phyloP scores from a whole-genome alignment of 2,888 invertebrate genomes.

The Carterocephalus palaemon region DNA sequence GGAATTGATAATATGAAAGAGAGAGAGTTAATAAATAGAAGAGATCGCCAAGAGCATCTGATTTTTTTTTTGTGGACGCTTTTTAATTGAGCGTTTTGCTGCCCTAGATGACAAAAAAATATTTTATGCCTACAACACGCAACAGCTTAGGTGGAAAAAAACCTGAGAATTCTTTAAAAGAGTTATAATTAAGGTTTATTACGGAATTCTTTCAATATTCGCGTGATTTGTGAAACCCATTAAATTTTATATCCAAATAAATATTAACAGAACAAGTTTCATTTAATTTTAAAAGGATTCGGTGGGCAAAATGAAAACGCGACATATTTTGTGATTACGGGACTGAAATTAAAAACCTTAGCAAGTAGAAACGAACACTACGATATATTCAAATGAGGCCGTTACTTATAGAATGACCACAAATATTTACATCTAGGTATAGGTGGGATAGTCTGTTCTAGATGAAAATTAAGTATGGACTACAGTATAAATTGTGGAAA shows the following conservation, averaged over 20 bases:
- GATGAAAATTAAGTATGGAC: no score
- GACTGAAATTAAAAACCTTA: constrained; percentile 9
- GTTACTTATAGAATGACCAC: constrained; percentile 37
- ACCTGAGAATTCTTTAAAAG: not conserved
- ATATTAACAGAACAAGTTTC: constrained; percentile 22
- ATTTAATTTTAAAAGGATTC: constrained; percentile 25
- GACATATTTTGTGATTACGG: constrained; percentile 19
- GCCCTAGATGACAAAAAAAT: no score
- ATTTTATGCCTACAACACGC: constrained; percentile 2
- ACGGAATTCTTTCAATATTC: constrained; percentile 20
- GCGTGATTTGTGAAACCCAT: constrained; percentile 18
- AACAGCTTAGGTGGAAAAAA: constrained; percentile 2
- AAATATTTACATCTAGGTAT: not conserved
- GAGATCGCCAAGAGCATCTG: no score
- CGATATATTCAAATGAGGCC: constrained; percentile 56
- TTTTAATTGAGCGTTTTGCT: no score
- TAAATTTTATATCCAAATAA: constrained; percentile 24
- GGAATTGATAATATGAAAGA: not conserved
- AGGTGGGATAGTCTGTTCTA: not conserved
- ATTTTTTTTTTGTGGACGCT: no score
- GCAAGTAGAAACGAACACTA: constrained; percentile 35
- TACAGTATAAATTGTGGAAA: no score
- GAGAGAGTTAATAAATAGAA: no score
- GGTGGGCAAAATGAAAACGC: constrained; percentile 21
- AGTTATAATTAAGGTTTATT: constrained; percentile 12